Evolutionary conservation across 1,140 invertebrate genomes (phyloP).

Genomic region (Dinothrombium tinctorium): DNA sequence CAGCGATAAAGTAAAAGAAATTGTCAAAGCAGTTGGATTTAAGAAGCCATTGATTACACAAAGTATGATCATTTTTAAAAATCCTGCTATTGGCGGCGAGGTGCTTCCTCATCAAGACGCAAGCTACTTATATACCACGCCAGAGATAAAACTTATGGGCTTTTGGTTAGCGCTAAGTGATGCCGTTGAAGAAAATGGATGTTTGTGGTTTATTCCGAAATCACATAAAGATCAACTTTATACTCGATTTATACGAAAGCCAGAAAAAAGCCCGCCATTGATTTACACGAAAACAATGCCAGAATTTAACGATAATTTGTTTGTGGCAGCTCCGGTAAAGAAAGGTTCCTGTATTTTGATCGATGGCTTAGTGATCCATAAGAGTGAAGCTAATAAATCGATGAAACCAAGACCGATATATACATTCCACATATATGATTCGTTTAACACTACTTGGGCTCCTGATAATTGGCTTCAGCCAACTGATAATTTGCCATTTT

Average conservation of each 20-base stretch:
- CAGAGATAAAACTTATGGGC: slow-evolving; percentile 21
- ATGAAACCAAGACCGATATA: neutral
- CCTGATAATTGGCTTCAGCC: neutral
- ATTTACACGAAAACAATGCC: too few species aligned
- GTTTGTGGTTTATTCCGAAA: slow-evolving; percentile 66
- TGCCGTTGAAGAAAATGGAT: slow-evolving; percentile 59
- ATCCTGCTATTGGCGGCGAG: slow-evolving; percentile 17
- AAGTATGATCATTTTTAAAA: neutral
- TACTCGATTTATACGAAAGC: neutral
- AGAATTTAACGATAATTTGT: neutral
- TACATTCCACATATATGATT: neutral
- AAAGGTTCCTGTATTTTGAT: neutral
- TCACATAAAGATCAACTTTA: slow-evolving; percentile 34
- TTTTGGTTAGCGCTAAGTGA: slow-evolving; percentile 30
- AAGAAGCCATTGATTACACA: neutral
- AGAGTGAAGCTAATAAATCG: neutral
- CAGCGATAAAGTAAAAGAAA: neutral
- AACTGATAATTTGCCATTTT: neutral
- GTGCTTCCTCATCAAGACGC: slow-evolving; percentile 51
- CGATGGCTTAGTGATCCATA: neutral
- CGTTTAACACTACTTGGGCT: neutral
- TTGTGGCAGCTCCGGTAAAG: neutral
- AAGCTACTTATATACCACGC: slow-evolving; percentile 28
- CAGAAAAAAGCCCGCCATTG: neutral
- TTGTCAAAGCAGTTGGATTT: neutral